phyloP scores from a whole-genome alignment of 1,140 invertebrate species.

The Eumeta japonica region DNA sequence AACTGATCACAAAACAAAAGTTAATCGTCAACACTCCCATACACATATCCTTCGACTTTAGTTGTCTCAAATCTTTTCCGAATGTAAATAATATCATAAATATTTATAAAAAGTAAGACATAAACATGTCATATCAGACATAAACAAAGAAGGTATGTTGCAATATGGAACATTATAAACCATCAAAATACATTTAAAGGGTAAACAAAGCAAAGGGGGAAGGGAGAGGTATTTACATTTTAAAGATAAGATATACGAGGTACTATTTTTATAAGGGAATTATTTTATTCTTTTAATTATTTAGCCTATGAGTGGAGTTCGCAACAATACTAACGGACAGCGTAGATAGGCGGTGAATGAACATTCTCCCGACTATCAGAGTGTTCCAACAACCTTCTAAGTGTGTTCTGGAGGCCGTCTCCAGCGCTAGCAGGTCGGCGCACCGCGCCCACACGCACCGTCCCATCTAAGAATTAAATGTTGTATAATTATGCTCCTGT shows the following conservation, averaged over 20 bases:
- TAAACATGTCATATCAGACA: no score
- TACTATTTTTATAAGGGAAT: background rate
- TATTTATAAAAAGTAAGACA: no score
- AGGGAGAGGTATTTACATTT: background rate
- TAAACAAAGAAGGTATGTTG: no score
- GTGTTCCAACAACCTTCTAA: slow-evolving; percentile 70
- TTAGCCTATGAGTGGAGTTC: background rate
- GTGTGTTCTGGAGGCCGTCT: slow-evolving; percentile 76
- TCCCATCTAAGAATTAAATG: slow-evolving; percentile 61
- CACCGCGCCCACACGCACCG: slow-evolving; percentile 61
- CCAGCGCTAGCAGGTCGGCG: slow-evolving; percentile 45
- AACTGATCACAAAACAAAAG: no score
- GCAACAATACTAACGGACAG: slow-evolving; percentile 21
- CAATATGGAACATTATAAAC: no score
- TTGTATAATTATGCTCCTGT: no score
- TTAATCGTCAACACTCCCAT: no score
- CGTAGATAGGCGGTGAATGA: slow-evolving; percentile 30
- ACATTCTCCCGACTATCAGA: slow-evolving; percentile 69
- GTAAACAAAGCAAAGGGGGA: background rate
- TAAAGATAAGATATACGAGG: background rate
- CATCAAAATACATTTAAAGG: no score
- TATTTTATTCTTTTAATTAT: background rate
- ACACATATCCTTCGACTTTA: no score
- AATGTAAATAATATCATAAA: no score
- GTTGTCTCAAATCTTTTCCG: no score